Conservation (phyloP, 1,140 invertebrate species). For the Papilio machaon region DNA sequence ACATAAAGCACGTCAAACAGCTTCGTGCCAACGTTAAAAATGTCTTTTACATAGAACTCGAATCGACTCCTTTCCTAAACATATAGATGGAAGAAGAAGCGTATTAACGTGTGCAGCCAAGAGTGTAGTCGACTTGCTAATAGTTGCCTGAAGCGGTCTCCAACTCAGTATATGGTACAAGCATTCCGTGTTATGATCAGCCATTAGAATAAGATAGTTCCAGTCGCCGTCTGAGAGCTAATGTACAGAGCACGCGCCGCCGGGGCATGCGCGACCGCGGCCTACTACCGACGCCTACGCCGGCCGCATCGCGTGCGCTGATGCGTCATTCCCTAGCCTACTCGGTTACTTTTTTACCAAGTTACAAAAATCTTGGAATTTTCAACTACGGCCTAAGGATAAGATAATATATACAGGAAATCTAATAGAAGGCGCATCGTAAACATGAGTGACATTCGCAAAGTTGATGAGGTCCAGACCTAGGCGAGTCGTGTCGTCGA, state of each 20-base stretch:
- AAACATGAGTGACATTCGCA: constrained; percentile 79
- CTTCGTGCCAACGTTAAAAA: constrained; percentile 76
- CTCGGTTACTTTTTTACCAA: constrained; percentile 46
- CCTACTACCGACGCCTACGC: constrained; percentile 50
- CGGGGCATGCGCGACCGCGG: constrained; percentile 63
- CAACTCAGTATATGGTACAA: constrained; percentile 72
- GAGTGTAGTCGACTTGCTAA: constrained; percentile 79
- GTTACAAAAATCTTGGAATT: constrained; percentile 43
- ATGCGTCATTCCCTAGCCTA: constrained; percentile 51
- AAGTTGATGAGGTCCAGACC: constrained; percentile 76
- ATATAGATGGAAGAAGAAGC: constrained; percentile 80
- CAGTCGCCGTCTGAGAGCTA: constrained; percentile 60
- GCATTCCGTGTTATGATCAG: constrained; percentile 80
- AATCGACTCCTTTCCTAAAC: constrained; percentile 73
- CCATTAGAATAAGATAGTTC: constrained; percentile 66
- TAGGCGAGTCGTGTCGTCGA: constrained; percentile 77
- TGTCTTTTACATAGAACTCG: constrained; percentile 68
- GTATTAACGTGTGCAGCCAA: constrained; percentile 79
- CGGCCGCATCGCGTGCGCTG: constrained; percentile 43
- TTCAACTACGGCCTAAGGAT: constrained; percentile 70
- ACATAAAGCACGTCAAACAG: constrained; percentile 81
- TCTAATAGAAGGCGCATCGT: constrained; percentile 79
- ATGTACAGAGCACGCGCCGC: constrained; percentile 62
- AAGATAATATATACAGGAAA: constrained; percentile 76
- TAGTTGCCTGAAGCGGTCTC: constrained; percentile 77